Evolutionary conservation across 1,140 invertebrate species (phyloP), one percentile per base, ranked within the genome.

Genomic region (Zelostemma sp.): DNA sequence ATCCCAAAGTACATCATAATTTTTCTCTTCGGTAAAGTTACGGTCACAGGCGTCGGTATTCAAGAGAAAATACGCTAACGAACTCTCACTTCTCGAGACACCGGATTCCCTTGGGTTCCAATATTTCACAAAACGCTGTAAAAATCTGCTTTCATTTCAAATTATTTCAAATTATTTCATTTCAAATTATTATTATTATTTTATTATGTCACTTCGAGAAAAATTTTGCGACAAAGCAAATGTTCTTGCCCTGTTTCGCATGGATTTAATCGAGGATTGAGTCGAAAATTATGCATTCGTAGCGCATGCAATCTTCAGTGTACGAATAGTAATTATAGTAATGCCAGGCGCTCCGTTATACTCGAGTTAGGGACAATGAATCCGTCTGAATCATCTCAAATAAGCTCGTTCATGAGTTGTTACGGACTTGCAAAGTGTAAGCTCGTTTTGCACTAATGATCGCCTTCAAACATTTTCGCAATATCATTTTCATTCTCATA

Each of bases 311-410:
- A 6, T 43, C 59, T 64, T 60, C 63, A 67, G 33, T 60, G 55
- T 40, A 62, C 38, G 41, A 57, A 25, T 51, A 16, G 41, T 63
- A 72, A 72, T 72, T 72, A 64, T 56, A 57, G 63, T 60, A 72
- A 67, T 67, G 64, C 59, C 63, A 67, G 53, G 45, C 55, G 41
- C 54, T 72, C 56, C 25, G 63, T 72, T 72, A 65, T 72, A 54
- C 49, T 49, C 35, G 19, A 57, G 56, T 72, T 72, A 72, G 28
- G 60, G 64, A 68, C 64, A 65, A 68, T 68, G 61, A 62, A 64
- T 58, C 61, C 51, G 41, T 49, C 57, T 68, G 53, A 72, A 65
- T 68, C 49, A 59, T 61, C 60, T 60, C 60, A 53, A 72, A 68
- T 57, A 61, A 55, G 61, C 40, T 67, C 46, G 51, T 60, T 72